phyloP scores from a whole-genome alignment of 2,113 vertebrate genomes.

The Balaeniceps rex region DNA sequence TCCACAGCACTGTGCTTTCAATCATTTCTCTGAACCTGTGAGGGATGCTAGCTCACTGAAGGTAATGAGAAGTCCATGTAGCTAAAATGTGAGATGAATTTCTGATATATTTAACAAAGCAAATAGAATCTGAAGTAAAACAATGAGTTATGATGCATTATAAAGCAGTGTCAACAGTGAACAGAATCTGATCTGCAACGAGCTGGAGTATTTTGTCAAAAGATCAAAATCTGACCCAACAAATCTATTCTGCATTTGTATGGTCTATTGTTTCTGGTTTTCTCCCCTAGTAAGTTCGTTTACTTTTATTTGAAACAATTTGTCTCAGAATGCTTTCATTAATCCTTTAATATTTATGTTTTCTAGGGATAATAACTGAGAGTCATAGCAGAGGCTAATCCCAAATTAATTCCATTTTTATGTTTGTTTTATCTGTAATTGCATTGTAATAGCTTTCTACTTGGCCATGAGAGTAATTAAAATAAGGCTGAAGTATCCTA shows the following conservation, averaged over 20 bases:
- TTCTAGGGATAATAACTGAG: background rate
- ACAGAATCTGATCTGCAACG: background rate
- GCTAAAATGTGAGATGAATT: background rate
- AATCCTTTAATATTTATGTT: conserved; percentile 43
- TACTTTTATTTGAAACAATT: conserved; percentile 6
- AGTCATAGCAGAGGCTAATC: conserved; percentile 5
- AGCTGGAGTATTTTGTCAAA: background rate
- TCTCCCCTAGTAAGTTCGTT: background rate
- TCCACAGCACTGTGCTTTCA: background rate
- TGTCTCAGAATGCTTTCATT: background rate
- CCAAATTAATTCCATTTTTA: conserved; percentile 36
- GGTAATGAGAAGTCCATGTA: background rate
- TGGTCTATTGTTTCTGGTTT: background rate
- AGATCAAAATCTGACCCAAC: background rate
- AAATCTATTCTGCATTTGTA: background rate
- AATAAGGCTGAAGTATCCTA: background rate
- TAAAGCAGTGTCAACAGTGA: background rate
- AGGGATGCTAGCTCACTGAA: background rate
- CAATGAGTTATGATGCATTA: background rate
- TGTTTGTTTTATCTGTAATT: conserved; percentile 27
- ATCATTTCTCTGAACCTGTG: background rate
- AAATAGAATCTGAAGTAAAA: background rate
- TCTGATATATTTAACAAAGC: background rate
- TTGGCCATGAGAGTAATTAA: conserved; percentile 16
- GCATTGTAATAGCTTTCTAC: background rate